Conservation (phyloP, 2,888 invertebrate species). For the Drosophila siamana region DNA sequence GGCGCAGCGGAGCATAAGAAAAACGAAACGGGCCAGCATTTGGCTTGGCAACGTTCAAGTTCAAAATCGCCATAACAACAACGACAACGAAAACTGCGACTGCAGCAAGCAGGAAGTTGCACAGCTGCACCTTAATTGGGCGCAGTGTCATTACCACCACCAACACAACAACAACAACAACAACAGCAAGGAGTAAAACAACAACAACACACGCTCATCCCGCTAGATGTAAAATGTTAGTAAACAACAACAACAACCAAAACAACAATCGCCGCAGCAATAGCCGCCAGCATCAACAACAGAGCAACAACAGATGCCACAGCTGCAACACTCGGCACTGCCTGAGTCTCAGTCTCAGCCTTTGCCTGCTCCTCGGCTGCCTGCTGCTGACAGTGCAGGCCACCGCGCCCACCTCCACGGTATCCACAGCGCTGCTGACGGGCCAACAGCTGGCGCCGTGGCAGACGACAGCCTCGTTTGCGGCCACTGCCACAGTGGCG, state of each 20-base stretch:
- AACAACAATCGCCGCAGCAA: slow-evolving; percentile 36
- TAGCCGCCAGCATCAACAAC: slow-evolving; percentile 56
- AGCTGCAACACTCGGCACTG: slow-evolving; percentile 9
- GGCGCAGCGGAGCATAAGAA: slow-evolving; percentile 60
- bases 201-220: slow-evolving; percentile 39
- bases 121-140: slow-evolving; percentile 75
- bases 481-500: slow-evolving; percentile 38
- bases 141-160: slow-evolving; percentile 75
- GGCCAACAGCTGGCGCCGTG: slow-evolving; percentile 74
- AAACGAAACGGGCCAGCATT: slow-evolving; percentile 64
- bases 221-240: slow-evolving; percentile 85
- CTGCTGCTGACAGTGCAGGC: slow-evolving; percentile 19
- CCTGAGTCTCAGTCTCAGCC: not conserved
- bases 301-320: slow-evolving; percentile 18
- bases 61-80: slow-evolving; percentile 66
- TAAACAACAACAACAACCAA: slow-evolving; percentile 81
- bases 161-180: slow-evolving; percentile 45
- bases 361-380: slow-evolving; percentile 8
- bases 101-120: slow-evolving; percentile 72
- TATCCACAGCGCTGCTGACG: slow-evolving; percentile 59
- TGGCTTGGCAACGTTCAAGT: slow-evolving; percentile 65
- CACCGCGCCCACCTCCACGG: slow-evolving; percentile 53
- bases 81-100: slow-evolving; percentile 38
- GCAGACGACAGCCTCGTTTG: slow-evolving; percentile 56
- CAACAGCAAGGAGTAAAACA: slow-evolving; percentile 23